These are phyloP conservation scores for Takifugu flavidus DNA, from an alignment of 2,113 vertebrate species.

Conservation along the genomic window DNA sequence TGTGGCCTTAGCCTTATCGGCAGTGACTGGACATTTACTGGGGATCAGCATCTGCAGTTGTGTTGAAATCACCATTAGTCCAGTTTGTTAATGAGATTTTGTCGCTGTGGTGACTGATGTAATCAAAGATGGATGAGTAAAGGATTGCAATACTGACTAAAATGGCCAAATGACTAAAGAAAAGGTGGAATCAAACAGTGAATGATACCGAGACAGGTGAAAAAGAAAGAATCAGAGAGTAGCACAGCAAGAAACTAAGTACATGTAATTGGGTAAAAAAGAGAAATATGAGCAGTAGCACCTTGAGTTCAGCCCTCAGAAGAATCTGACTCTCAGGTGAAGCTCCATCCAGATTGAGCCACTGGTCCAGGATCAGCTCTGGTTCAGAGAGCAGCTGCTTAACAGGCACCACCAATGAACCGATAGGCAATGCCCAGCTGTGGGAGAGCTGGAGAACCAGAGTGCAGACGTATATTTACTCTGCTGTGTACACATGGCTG, in stretches of 20 bases:
- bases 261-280: neutral
- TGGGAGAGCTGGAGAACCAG: slow-evolving; percentile 68
- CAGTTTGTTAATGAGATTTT: neutral
- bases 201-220: neutral
- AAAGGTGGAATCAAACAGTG: neutral
- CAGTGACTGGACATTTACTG: slow-evolving; percentile 45
- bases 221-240: neutral
- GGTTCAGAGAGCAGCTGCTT: slow-evolving; percentile 79
- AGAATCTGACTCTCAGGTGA: slow-evolving; percentile 79
- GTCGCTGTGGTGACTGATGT: neutral
- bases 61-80: neutral
- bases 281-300: slow-evolving; percentile 29
- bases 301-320: slow-evolving; percentile 84
- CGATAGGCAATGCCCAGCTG: slow-evolving; percentile 73
- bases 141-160: no score
- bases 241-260: neutral
- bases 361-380: slow-evolving; percentile 79
- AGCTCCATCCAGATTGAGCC: slow-evolving; percentile 80
- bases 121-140: no score
- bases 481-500: neutral
- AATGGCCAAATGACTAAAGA: neutral
- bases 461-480: neutral
- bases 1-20: slow-evolving; percentile 26
- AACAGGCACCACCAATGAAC: slow-evolving; percentile 80
- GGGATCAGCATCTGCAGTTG: slow-evolving; percentile 60